phyloP scores from a whole-genome alignment of 2,113 vertebrate genomes.

The Glaucomys volans region DNA sequence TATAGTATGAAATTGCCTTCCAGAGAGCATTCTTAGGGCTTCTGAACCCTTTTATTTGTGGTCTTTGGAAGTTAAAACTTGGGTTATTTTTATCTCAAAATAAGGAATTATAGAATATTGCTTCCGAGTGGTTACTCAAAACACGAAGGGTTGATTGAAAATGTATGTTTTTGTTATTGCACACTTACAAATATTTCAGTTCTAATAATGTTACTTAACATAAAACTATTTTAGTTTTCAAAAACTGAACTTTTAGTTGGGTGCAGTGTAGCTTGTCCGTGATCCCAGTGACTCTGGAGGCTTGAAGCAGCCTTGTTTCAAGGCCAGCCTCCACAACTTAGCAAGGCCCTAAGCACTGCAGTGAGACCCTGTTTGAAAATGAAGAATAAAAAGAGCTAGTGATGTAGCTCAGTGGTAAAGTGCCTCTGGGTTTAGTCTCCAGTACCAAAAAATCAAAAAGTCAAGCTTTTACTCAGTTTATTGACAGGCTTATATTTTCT shows the following conservation, averaged over 20 bases:
- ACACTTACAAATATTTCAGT: neutral
- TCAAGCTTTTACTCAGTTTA: slow-evolving; percentile 36
- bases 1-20: neutral
- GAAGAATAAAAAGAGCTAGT: too few species aligned
- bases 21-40: neutral
- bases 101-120: neutral
- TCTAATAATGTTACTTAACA: neutral
- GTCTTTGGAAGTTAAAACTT: neutral
- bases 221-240: neutral
- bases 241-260: too few species aligned
- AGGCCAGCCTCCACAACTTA: too few species aligned
- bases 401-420: too few species aligned
- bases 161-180: neutral
- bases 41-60: neutral
- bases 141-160: neutral
- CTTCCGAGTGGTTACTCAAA: neutral
- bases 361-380: too few species aligned
- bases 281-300: too few species aligned
- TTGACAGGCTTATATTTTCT: neutral
- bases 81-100: slow-evolving; percentile 19
- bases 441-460: too few species aligned
- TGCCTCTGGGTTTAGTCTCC: too few species aligned
- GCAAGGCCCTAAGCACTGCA: too few species aligned
- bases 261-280: too few species aligned
- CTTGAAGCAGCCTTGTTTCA: too few species aligned